Percentiles rank a stretch among this genome's conserved stretches.
Evolutionary conservation across 2,888 invertebrate genomes (phyloP).

Genomic region (Zonitis immaculata): DNA sequence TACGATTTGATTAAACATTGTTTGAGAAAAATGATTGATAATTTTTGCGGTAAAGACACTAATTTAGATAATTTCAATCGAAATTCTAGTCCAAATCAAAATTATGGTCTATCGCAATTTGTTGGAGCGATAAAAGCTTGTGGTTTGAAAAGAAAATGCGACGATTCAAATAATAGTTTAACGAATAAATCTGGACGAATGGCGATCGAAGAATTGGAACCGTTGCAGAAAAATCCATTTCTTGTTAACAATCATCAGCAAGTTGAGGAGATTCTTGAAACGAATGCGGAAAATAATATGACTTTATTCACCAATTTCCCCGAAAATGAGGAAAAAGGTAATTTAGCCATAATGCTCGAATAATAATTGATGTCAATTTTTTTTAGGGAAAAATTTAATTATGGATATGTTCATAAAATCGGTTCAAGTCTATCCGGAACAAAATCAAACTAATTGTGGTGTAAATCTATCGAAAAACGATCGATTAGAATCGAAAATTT

Average conservation of each 20-base stretch:
- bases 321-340: slow-evolving; percentile 34
- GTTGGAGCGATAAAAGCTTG: slow-evolving; percentile 47
- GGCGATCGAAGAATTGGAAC: neutral
- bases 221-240: neutral
- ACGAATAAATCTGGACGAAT: slow-evolving; percentile 10
- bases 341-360: neutral
- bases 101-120: slow-evolving; percentile 41
- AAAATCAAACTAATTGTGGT: neutral
- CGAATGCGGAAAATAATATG: neutral
- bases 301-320: slow-evolving; percentile 22
- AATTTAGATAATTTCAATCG: slow-evolving; percentile 44
- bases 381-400: slow-evolving; percentile 34
- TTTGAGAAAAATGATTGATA: slow-evolving; percentile 43
- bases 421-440: slow-evolving; percentile 25
- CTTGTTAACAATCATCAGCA: slow-evolving; percentile 3
- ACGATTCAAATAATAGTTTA: slow-evolving; percentile 25
- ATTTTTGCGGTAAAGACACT: slow-evolving; percentile 38
- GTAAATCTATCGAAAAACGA: neutral
- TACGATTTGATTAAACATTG: slow-evolving; percentile 48
- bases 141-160: slow-evolving; percentile 46
- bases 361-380: too few relatives aligned
- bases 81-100: slow-evolving; percentile 32
- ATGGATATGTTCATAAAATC: slow-evolving; percentile 46
- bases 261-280: neutral
- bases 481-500: neutral